These are phyloP conservation scores for Lacerta bilineata DNA, from an alignment of 2,797 vertebrate species.

Conservation along the genomic window DNA sequence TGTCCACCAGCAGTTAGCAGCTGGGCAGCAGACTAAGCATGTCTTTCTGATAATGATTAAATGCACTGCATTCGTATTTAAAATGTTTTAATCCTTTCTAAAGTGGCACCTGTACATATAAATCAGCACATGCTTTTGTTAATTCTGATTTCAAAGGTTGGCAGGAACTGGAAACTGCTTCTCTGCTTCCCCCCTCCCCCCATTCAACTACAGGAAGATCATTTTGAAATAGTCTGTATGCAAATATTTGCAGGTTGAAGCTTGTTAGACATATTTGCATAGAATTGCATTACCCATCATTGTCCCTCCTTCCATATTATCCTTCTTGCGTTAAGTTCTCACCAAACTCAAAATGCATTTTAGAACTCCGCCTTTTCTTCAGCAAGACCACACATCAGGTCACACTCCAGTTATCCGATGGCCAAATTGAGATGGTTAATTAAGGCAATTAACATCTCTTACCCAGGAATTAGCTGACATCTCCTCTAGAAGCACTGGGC, in stretches of 20 bases:
- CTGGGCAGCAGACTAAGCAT: too few species aligned
- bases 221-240: neutral
- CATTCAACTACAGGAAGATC: neutral
- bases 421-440: conserved; percentile 36
- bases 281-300: neutral
- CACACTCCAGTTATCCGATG: neutral
- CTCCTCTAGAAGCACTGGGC: conserved; percentile 36
- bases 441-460: conserved; percentile 19
- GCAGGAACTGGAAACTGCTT: neutral
- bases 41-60: too few species aligned
- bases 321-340: conserved; percentile 17
- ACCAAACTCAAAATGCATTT: conserved; percentile 41
- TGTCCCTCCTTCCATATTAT: neutral
- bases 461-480: conserved; percentile 27
- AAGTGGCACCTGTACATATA: too few species aligned
- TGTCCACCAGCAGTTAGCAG: too few species aligned
- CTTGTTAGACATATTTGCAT: neutral
- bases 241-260: neutral
- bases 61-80: too few species aligned
- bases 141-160: neutral
- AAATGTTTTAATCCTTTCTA: too few species aligned
- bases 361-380: conserved; percentile 50
- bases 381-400: conserved; percentile 32
- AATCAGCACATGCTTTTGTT: neutral
- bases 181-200: neutral